These are phyloP conservation scores for Hermaeophaga mercurialis DNA, from an alignment of 2,888 invertebrate species.

Conservation along the genomic window DNA sequence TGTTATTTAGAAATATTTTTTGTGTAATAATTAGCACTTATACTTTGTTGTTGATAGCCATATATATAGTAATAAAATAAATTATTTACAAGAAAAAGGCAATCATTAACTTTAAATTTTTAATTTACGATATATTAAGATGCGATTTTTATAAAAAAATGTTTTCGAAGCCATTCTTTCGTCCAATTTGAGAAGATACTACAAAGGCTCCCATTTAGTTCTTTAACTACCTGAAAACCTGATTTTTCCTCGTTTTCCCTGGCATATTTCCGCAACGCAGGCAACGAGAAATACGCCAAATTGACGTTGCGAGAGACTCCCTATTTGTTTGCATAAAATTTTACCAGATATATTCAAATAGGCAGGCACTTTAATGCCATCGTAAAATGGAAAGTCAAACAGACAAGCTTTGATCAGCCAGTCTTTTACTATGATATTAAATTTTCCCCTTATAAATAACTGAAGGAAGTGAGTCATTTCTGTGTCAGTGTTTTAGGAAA, in stretches of 20 bases:
- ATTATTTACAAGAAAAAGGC: too few species aligned
- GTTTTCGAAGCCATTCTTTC: neutral
- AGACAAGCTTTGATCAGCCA: slow-evolving; percentile 35
- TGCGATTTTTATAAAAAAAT: too few species aligned
- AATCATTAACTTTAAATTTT: too few species aligned
- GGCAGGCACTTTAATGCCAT: slow-evolving; percentile 33
- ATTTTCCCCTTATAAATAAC: slow-evolving; percentile 26
- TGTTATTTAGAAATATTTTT: too few species aligned
- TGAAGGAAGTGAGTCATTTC: slow-evolving; percentile 14
- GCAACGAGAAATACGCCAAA: slow-evolving; percentile 6
- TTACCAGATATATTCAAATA: slow-evolving; percentile 32
- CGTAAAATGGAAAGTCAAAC: slow-evolving; percentile 35
- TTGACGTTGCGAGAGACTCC: slow-evolving; percentile 13
- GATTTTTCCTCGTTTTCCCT: slow-evolving; percentile 19
- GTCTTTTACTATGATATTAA: slow-evolving; percentile 32
- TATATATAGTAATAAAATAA: too few species aligned
- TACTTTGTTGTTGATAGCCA: too few species aligned
- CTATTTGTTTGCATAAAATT: slow-evolving; percentile 35
- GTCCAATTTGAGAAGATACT: neutral
- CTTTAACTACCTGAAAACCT: slow-evolving; percentile 19
- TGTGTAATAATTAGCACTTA: too few species aligned
- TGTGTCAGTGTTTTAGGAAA: slow-evolving; percentile 3
- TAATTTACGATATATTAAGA: too few species aligned
- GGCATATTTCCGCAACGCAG: slow-evolving; percentile 11
- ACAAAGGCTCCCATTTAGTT: slow-evolving; percentile 1